These are phyloP conservation scores for Noctua janthina DNA, from an alignment of 2,888 invertebrate genomes.

Conservation along the genomic window DNA sequence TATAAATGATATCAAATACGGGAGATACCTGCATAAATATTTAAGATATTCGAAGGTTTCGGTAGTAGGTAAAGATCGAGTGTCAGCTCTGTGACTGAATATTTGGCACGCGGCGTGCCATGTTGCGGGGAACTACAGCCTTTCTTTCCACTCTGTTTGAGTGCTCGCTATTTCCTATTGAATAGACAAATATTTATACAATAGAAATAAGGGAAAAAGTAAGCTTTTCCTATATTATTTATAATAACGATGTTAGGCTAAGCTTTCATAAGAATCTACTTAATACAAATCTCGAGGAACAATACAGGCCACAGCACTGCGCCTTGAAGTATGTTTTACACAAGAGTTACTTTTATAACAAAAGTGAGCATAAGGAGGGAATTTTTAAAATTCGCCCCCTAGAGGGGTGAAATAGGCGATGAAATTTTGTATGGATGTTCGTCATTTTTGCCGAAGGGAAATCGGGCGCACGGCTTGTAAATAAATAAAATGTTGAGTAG, in stretches of 20 bases:
- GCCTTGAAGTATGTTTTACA: not conserved
- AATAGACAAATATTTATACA: not conserved
- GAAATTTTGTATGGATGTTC: not conserved
- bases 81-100: slow-evolving; percentile 19
- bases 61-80: not conserved
- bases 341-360: not conserved
- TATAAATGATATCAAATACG: not conserved
- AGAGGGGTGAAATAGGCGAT: not conserved
- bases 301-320: not conserved
- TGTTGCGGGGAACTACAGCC: slow-evolving; percentile 37
- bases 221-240: not conserved
- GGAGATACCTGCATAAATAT: not conserved
- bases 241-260: not conserved
- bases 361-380: not conserved
- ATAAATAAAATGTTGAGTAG: slow-evolving; percentile 2
- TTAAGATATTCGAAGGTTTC: slow-evolving; percentile 10
- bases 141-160: slow-evolving; percentile 7
- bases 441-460: not conserved
- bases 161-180: slow-evolving; percentile 3
- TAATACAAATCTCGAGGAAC: not conserved
- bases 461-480: slow-evolving; percentile 8
- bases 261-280: not conserved
- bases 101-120: slow-evolving; percentile 40
- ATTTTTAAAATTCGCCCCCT: not conserved
- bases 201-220: not conserved